Base-by-base conservation (phyloP, 2,888 invertebrate genomes). In the Sphecodes monilicornis region DNA sequence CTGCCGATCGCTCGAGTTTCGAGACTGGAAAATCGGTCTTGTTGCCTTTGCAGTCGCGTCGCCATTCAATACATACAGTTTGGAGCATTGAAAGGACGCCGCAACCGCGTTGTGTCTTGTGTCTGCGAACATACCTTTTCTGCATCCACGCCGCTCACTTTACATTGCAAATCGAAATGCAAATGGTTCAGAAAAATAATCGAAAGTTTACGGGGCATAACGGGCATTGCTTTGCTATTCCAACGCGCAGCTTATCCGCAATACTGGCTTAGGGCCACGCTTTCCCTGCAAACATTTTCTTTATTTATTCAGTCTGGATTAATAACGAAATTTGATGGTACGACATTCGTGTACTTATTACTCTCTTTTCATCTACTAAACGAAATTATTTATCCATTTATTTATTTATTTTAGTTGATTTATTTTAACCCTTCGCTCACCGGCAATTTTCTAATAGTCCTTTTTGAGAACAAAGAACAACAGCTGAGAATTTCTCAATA, bases 131-230 rank as follows among this genome's bases (percentile, higher is more conserved):
- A 66, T 73, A n/a, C 73, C n/a, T 29, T 26, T 29, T 36, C 39
- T 26, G 16, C 29, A 36, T 46, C 8, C 32, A 22, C 32, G 36
- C 29, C 60, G 39, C 16, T 43, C 69, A 29, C 43, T 80, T 76
- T 70, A 72, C 60, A 76, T 80, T 76, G 76, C 70, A 76, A 75
- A 76, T 80, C 22, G 60, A 29, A 74, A 41, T 57, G 74, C 60
- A 72, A 73, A 50, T n/a, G 32, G 22, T 36, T 18, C 46, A n/a
- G 41, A 32, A 76, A 76, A 66, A 73, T 73, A 66, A 43, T 29
- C 39, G 50, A 73, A 39, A 78, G 66, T 50, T 66, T 43, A 43
- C 46, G 18, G 16, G 16, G 16, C 16, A 26, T 26, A 64, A 72
- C 64, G 32, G 64, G 64, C 64, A 64, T 18, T 18, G 64, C 64